Base-by-base conservation (phyloP, 2,888 invertebrate species). In the Drosophila atripex region DNA sequence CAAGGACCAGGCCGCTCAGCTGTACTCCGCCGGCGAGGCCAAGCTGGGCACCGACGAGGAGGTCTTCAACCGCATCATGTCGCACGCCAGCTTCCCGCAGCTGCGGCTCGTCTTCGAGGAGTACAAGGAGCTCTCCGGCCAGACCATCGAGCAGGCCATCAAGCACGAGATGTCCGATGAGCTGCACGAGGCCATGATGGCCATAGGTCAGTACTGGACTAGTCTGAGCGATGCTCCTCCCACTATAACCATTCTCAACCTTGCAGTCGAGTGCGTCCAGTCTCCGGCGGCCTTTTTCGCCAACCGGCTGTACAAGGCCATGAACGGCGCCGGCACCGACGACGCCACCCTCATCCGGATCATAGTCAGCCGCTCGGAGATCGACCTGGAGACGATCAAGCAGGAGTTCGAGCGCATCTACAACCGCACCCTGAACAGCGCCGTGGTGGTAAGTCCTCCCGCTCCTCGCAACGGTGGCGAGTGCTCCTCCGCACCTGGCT, bases 1-100 rank as follows among this genome's bases (percentile, higher is more conserved):
- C n/a, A 93, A 93, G 23, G 94, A 94, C 78, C 93, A 94, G 83
- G 96, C 96, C 8, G 94, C 95, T 90, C 93, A 93, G 80, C 92
- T 95, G 54, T 94, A 93, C 92, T 93, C 94, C 86, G 94, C 96
- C 3, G 96, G 95, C 0, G 95, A 95, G 90, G 94, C 93, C 51
- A 94, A 94, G 90, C 92, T 94, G 89, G 95, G 96, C 32, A 96
- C 96, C 0, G 95, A 95, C 69, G 95, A 95, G 89, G 94, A 94
- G 82, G 93, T 94, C 3, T 95, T 96, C 86, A 95, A 95, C 76
- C 93, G 93, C 84, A 94, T 95, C 77, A 92, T 96, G 89, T 94
- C 95, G 0, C 94, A 95, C 86, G 94, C 95, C 89, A 95, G 95
- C 86, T 96, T 94, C 89, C 93, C 93, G 0, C 96, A 96, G 89